Base-by-base conservation (phyloP, 2,113 vertebrate species). In the Spermophilus dauricus region DNA sequence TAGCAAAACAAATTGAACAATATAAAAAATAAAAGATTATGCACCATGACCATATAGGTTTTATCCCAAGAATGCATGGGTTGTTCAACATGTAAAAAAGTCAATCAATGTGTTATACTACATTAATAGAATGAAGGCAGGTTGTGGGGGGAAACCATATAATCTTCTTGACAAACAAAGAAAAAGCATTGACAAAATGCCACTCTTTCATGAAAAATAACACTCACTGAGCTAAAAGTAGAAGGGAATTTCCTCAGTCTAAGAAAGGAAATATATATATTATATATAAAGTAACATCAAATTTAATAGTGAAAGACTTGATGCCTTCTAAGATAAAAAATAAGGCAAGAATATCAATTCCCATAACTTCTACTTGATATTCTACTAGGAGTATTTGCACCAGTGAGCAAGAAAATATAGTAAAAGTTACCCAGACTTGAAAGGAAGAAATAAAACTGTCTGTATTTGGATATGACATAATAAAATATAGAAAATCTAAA, bases 31-130 rank as follows among this genome's bases (percentile, higher is more conserved):
- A 89, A 81, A 86, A 16, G 2, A 84, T 45, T 56, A 86, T 65
- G 86, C 5, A 88, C 37, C 48, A 92, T 63, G 45, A 81, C 14
- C 45, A 95, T 67, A 4, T 67, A 45, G 34, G 26, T 58, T 86
- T 89, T 96, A 69, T 76, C 12, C 13, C 22, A 92, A 24, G 32
- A 85, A 87, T 81, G 39, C n/a, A 84, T 58, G 11, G 1, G 7
- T 93, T 72, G 26, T 95, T 83, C 26, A 86, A 86, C 24, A 86
- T 13, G 28, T 12, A 67, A 91, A 96, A 89, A 88, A n/a, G 37
- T 63, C 18, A 73, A 53, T n/a, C 58, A 34, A 11, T 78, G 5
- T 58, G 84, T 75, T 32, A 93, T 45, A 56, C 34, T 34, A 75
- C 22, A 86, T 89, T 91, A 83, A 73, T 65, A 42, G 32, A 86